Evolutionary conservation across 2,888 invertebrate species (phyloP), one percentile per base, ranked within the genome.

Genomic region (Leptopterna dolabrata): DNA sequence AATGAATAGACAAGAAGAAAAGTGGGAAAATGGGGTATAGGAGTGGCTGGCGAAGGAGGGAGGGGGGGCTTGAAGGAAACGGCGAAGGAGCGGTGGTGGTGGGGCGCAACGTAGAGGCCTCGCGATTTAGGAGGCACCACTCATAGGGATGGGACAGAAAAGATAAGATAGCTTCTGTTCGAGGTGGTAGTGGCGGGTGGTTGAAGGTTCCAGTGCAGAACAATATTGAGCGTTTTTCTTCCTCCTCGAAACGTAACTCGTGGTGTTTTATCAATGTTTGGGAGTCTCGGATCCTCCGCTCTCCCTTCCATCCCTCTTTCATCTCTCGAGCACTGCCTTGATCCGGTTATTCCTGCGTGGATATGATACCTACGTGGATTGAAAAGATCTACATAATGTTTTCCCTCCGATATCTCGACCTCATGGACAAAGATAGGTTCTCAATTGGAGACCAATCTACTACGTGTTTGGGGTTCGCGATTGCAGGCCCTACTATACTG

Each of bases 91-190:
- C 0, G 30, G 73, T 7, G 73, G 73, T n/a, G n/a, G n/a, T n/a
- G 71, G 29, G 27, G 14, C 30, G 73, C 63, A 11, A 73, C 14
- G 73, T 73, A 29, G 73, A 73, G 41, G 73, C n/a, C 73, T 73
- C 36, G 73, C 73, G 73, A 73, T 73, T 73, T 73, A 73, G 73
- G 71, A 73, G 73, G 73, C 73, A 73, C 73, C 36, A 73, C 73
- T 73, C 73, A 73, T 73, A 73, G 73, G 16, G 73, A 73, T 73
- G 73, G 73, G 73, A 29, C 41, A 36, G 73, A 19, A 4, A 9
- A 73, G 73, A 73, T 73, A 36, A 73, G 73, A 73, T 73, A 36
- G 73, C 71, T 71, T 29, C 36, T 36, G 30, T 4, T 24, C 13
- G 30, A 71, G 71, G 71, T 27, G 30, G 30, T 13, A 19, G 41